phyloP scores from a whole-genome alignment of 1,140 invertebrate species.

The Sinella curviseta region DNA sequence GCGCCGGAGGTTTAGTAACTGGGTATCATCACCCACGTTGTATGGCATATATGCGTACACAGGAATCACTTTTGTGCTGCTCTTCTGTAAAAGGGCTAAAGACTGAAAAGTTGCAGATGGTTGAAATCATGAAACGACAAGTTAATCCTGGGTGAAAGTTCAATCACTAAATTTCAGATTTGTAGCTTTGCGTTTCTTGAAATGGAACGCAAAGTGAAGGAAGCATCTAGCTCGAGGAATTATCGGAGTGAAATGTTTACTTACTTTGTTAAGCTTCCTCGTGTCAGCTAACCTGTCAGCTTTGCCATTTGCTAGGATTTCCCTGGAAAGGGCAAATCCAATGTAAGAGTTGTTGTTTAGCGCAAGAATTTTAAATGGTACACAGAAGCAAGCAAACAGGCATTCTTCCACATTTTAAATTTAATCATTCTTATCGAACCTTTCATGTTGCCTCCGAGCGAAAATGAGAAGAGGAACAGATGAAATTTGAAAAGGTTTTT shows the following conservation, averaged over 20 bases:
- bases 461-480: background rate
- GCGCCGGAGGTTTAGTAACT: background rate
- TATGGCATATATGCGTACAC: background rate
- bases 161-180: background rate
- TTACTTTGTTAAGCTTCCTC: constrained; percentile 8
- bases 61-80: no score
- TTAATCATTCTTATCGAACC: no score
- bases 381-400: no score
- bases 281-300: constrained; percentile 5
- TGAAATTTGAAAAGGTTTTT: background rate
- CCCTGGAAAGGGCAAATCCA: background rate
- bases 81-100: background rate
- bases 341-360: no score
- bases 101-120: background rate
- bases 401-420: no score
- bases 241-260: background rate
- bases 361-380: background rate
- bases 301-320: background rate
- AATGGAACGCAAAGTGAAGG: background rate
- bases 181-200: background rate
- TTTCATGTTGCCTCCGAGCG: background rate
- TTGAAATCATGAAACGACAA: constrained; percentile 1
- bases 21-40: background rate
- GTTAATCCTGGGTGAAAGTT: constrained; percentile 18
- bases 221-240: background rate